Evolutionary conservation across 1,140 invertebrate genomes (phyloP), one percentile per base, ranked within the genome.

Genomic region (Cyclargus thomasi): DNA sequence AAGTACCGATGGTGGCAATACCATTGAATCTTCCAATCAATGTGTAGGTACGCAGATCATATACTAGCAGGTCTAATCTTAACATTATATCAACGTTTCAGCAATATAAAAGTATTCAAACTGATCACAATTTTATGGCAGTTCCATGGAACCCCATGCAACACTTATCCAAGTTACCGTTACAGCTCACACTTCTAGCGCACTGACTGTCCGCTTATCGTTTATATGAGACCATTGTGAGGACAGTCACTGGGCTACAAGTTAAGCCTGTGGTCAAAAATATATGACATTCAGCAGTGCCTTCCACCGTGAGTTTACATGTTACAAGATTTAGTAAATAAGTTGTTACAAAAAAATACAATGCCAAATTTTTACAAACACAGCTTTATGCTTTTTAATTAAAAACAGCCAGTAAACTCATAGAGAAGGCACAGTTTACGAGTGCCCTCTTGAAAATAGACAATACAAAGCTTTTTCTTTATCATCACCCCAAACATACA

Each of bases 41-140:
- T 62, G 71, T 74, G n/a, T n/a, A 35, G 39, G 73, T 81, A 82
- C 83, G 82, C 86, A 86, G 78, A 75, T 82, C 83, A 85, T 80
- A 86, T 73, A 81, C 87, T 90, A 90, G 86, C 88, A 88, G 74
- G 80, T 89, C 88, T 90, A 90, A 81, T 79, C 85, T 90, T 89
- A 88, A 83, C 79, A 86, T 83, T 86, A 88, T 80, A 74, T 80
- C 80, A 87, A 87, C 80, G 83, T 81, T 83, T 83, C 83, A 82
- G 84, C 83, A 88, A 83, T 87, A 88, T 88, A 90, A 89, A 90
- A 90, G 83, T 90, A 90, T 89, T 90, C 85, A 90, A 90, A 90
- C 86, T 84, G 84, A 90, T 90, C 88, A 90, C 85, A 89, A 84
- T 83, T 80, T 82, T 90, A 89, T 88, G 86, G 88, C 86, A 88